A percentile compares a stretch with the other conserved stretches of the same genome.
phyloP scores from a whole-genome alignment of 1,140 invertebrate genomes.

The Microvelia longipes region DNA sequence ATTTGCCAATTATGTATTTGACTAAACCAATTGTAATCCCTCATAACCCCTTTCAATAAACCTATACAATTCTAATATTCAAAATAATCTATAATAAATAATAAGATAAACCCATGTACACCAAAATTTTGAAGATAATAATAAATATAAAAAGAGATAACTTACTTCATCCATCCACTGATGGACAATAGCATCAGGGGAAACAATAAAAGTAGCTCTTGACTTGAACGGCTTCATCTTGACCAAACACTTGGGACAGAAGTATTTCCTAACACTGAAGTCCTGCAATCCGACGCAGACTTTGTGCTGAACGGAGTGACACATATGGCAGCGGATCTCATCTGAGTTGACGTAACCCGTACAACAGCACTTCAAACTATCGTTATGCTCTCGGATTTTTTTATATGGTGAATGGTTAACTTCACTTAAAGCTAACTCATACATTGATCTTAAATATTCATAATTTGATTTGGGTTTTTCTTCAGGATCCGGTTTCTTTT shows the following conservation, averaged over 20 bases:
- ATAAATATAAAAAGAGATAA: no score
- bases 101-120: no score
- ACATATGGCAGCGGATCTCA: conserved; percentile 36
- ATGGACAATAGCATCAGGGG: conserved; percentile 45
- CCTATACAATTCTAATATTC: no score
- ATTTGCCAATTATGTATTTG: no score
- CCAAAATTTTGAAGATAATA: no score
- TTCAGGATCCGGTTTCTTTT: neutral
- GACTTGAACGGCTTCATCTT: conserved; percentile 34
- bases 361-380: conserved; percentile 2
- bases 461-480: neutral
- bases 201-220: conserved; percentile 55
- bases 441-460: neutral
- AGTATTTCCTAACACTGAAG: conserved; percentile 21
- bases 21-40: no score
- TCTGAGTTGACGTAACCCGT: conserved; percentile 22
- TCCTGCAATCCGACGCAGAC: conserved; percentile 41
- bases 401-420: neutral
- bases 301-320: conserved; percentile 42
- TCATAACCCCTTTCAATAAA: no score
- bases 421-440: neutral
- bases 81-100: no score
- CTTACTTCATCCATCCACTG: conserved; percentile 55
- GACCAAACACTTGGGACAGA: conserved; percentile 48
- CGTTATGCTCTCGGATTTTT: neutral